Conservation (phyloP, 2,113 vertebrate species). For the Ardeotis arabs region DNA sequence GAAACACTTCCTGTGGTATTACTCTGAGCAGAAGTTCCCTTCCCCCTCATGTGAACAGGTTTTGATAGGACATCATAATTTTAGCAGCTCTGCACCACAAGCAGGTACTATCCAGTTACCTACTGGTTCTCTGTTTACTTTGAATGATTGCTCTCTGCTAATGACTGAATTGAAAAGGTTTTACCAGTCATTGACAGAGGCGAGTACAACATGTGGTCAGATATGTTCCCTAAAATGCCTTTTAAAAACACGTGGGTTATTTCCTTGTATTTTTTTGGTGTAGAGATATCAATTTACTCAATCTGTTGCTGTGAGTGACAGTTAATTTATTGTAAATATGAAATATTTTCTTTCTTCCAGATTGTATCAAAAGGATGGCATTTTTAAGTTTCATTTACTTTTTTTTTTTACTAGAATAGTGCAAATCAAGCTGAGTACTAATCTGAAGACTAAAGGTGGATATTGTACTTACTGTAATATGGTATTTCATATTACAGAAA, state of each 20-base stretch:
- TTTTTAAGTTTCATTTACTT: fast-evolving
- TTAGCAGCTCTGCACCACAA: slow-evolving; percentile 28
- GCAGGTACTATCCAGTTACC: slow-evolving; percentile 40
- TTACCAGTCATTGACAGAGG: not conserved
- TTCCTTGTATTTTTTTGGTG: not conserved
- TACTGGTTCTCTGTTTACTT: slow-evolving; percentile 5
- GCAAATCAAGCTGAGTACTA: not conserved
- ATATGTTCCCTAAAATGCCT: not conserved
- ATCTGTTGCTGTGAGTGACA: not conserved
- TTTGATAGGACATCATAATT: slow-evolving; percentile 39
- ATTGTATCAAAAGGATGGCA: not conserved
- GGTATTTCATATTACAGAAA: not conserved
- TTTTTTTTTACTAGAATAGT: not conserved
- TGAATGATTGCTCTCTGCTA: slow-evolving; percentile 16
- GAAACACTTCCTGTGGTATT: slow-evolving; percentile 61
- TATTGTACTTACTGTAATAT: not conserved
- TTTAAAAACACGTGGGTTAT: not conserved
- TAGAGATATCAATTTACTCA: not conserved
- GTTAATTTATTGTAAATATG: not conserved
- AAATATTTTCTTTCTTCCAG: not conserved
- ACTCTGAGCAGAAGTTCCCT: slow-evolving; percentile 1
- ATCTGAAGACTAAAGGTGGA: not conserved
- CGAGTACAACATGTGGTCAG: not conserved
- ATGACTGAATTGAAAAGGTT: not conserved
- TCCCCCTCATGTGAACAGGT: not conserved